Base-by-base conservation (phyloP, 1,140 invertebrate genomes). In the Ladona fulva region DNA sequence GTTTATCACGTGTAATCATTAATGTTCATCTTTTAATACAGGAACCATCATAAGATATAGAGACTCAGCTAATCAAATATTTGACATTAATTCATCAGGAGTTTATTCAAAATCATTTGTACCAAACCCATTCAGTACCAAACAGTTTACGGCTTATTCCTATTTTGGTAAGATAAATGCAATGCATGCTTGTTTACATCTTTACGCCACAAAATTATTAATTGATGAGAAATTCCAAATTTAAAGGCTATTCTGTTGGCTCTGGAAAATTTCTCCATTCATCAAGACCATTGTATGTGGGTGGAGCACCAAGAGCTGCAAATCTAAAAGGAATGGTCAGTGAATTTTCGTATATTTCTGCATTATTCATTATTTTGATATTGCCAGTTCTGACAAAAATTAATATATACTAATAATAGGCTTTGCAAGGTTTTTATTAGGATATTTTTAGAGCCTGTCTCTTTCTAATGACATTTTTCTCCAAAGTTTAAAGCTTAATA, bases 221-320 rank as follows among this genome's bases (percentile, higher is more conserved):
- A 37, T 37, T 37, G 3, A 37, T 37, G 29, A 37, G 1, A 5
- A 37, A 37, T 37, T 5, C 8, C 8, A 37, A 37, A 37, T 75
- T 82, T 84, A 75, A 78, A 90, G 89, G 89, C 14, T 90, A 90
- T 80, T 87, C 89, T 24, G 86, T 90, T 6, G 88, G 87, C 74
- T 87, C 89, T 11, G 90, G 89, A 24, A 80, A 85, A 78, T 89
- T 89, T 80, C 84, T 86, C 76, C 37, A 74, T 14, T 24, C 79
- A 42, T 82, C 81, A 5, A 79, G 81, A 22, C 79, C 83, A 5
- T 83, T 86, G 16, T 89, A 86, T 78, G 87, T 88, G 0, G 86
- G 86, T 0, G 87, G 88, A 66, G 89, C 88, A 24, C 89, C 90
- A 3, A 83, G 87, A 59, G 86, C 85, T 25, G 83, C 82, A 0